Evolutionary conservation across 2,113 vertebrate species (phyloP), one percentile per base, ranked within the genome.

Genomic region (Oncorhynchus kisutch): DNA sequence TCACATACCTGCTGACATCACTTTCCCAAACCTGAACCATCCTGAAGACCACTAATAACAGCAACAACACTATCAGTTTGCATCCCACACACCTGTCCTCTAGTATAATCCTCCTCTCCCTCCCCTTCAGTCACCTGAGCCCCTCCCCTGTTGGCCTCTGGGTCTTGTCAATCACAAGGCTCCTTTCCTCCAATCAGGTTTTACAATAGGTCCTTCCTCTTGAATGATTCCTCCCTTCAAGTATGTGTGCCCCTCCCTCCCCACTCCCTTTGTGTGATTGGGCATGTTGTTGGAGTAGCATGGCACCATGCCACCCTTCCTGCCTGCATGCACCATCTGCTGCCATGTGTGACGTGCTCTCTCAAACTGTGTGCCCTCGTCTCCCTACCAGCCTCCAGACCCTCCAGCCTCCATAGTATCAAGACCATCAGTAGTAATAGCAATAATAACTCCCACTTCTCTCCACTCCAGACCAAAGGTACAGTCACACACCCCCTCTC

Each of bases 381-480:
- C 14, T 48, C 80, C 76, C 78, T 79, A 90, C 93, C 92, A 97
- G 96, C 94, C 91, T 95, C 95, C 87, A 96, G 97, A 94, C 96
- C 96, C 93, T 85, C 95, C 94, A 97, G 96, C 94, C 96, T 97
- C 93, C 96, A 97, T 95, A 98, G 96, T 95, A 95, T 95, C 95
- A 95, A 94, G 93, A 97, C 95, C 92, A 95, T 90, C 94, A 94
- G 95, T 97, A 96, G 94, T 92, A 97, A 96, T 95, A 97, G 95
- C 94, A 96, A 97, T 95, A 96, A 97, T 94, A 97, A 96, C 93
- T 96, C 86, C 73, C 88, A 89, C 77, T 78, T 93, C 86, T 97
- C 96, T 89, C 93, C 95, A 89, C 91, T 96, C 92, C 95, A 95
- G 95, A 92, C 92, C 88, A 97, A 96, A 98, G 96, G 96, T 98